phyloP scores from a whole-genome alignment of 1,140 invertebrate species.

The Drosophila micromelanica region DNA sequence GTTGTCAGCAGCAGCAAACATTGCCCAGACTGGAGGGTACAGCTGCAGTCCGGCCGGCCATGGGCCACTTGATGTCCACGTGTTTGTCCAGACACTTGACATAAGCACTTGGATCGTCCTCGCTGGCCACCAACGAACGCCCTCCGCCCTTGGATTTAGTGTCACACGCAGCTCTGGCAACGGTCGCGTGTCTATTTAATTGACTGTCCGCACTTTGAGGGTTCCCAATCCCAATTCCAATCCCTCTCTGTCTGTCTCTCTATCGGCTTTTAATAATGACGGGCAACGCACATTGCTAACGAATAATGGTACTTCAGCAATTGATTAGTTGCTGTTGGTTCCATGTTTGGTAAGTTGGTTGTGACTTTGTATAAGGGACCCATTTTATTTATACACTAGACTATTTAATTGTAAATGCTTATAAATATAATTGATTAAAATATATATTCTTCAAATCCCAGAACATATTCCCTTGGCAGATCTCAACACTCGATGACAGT shows the following conservation, averaged over 20 bases:
- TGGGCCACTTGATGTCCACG: conserved; percentile 72
- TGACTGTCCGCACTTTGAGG: conserved; percentile 75
- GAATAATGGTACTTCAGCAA: conserved; percentile 50
- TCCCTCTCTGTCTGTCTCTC: neutral
- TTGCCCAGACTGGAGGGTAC: conserved; percentile 34
- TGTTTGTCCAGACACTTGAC: conserved; percentile 81
- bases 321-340: conserved; percentile 62
- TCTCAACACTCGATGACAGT: conserved; percentile 24
- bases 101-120: conserved; percentile 65
- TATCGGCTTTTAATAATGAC: conserved; percentile 63
- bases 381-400: neutral
- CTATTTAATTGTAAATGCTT: neutral
- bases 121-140: conserved; percentile 2
- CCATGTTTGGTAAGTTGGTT: conserved; percentile 4
- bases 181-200: conserved; percentile 77
- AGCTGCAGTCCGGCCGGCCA: conserved; percentile 27
- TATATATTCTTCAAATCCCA: no score
- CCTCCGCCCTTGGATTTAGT: conserved; percentile 51
- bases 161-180: conserved; percentile 58
- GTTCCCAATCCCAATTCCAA: neutral
- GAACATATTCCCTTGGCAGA: no score
- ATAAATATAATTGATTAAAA: no score
- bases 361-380: no score
- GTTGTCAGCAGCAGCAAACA: conserved; percentile 69
- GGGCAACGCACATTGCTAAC: conserved; percentile 39